Evolutionary conservation across 2,113 vertebrate species (phyloP), one percentile per base, ranked within the genome.

Genomic region (Tricholaema leucomelas): DNA sequence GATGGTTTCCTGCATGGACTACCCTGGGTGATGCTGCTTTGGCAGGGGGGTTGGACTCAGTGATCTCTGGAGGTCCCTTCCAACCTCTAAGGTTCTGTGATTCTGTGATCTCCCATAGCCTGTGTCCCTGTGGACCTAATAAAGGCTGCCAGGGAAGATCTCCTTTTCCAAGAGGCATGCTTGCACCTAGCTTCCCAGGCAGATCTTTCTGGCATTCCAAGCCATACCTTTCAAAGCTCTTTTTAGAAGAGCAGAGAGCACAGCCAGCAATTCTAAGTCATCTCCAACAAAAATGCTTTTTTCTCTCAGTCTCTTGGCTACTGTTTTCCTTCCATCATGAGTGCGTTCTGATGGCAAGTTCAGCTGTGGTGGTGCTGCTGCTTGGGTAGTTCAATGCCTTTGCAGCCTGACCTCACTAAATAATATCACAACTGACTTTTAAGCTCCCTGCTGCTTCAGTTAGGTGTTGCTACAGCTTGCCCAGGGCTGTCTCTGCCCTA

Each of bases 151-250:
- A 92, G 52, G 63, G 66, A 90, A 85, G 48, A 69, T 67, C 52
- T 91, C 52, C 66, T 67, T 82, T 91, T 91, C 81, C 74, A 92
- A 93, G 91, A 95, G 44, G 30, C 82, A 78, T 6, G 3, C 72
- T 83, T 90, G 76, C 93, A 77, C 85, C 81, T 80, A 75, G 65
- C 33, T 92, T 85, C 67, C 84, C 79, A 85, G 85, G 82, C 58
- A 85, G 54, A 89, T 95, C 85, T 91, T 60, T 59, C 86, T 95
- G 92, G 84, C 88, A 92, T 73, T 75, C 64, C 74, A 69, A 90
- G 74, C 64, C 35, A n/a, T 36, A 79, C 15, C 56, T 90, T 94
- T 90, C 67, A 85, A 91, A 89, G 46, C 21, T 84, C 94, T 81
- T 70, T 44, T 66, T 38, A 78, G 42, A 82, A 78, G 40, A 91